Evolutionary conservation across 2,113 vertebrate species (phyloP).

Genomic region (Prunella fulvescens): DNA sequence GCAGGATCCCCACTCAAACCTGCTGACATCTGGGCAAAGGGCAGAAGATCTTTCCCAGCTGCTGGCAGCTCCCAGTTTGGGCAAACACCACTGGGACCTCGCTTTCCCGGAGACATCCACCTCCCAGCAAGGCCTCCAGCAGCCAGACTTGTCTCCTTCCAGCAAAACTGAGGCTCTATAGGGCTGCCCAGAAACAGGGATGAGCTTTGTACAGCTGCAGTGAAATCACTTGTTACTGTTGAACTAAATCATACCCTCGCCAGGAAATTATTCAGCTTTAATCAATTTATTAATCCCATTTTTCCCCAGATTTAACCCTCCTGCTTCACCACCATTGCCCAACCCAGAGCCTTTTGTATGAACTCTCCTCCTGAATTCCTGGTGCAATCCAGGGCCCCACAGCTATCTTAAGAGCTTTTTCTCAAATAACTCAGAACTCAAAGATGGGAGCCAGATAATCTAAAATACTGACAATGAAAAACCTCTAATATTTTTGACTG

Average conservation of each 20-base stretch:
- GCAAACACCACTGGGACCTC: neutral
- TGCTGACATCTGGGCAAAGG: neutral
- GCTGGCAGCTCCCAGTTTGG: neutral
- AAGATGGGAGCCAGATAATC: neutral
- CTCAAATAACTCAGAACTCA: neutral
- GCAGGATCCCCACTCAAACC: neutral
- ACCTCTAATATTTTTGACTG: neutral
- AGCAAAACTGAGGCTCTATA: neutral
- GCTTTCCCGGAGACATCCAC: neutral
- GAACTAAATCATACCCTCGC: neutral
- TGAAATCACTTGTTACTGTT: neutral
- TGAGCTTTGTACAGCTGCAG: rapidly evolving
- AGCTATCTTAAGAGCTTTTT: neutral
- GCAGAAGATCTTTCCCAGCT: neutral
- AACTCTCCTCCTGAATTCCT: neutral
- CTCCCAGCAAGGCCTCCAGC: neutral
- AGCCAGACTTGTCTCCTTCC: neutral
- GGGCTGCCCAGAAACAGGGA: neutral
- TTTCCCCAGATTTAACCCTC: neutral
- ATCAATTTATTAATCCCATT: neutral
- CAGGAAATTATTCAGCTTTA: neutral
- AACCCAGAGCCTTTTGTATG: neutral
- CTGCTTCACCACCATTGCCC: neutral
- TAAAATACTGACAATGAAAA: neutral
- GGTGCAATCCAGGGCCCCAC: neutral